These are phyloP conservation scores for Saimiri boliviensis DNA, from an alignment of 2,113 vertebrate genomes.

Conservation along the genomic window DNA sequence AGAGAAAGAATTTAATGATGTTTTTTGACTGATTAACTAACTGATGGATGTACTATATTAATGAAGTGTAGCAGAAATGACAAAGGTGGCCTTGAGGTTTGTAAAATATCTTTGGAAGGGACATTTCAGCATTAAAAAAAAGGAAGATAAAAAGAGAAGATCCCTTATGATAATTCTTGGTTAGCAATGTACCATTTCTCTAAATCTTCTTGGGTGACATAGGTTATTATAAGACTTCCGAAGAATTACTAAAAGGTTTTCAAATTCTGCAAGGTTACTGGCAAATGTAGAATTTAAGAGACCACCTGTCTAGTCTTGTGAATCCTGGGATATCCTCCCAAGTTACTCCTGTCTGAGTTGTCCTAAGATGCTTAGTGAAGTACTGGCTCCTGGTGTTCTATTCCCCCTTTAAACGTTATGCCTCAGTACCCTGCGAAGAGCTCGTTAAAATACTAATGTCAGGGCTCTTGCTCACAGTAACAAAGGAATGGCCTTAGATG, in stretches of 20 bases:
- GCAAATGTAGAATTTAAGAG: not conserved
- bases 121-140: not conserved
- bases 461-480: not conserved
- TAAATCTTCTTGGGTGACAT: not conserved
- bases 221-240: not conserved
- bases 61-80: not conserved
- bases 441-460: not conserved
- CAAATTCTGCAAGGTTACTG: not conserved
- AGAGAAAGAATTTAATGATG: not conserved
- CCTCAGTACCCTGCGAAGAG: not conserved
- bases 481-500: not conserved
- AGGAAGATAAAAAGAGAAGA: not conserved
- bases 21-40: not conserved
- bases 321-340: not conserved
- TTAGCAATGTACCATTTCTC: not conserved
- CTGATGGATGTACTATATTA: not conserved
- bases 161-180: not conserved
- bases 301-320: not conserved
- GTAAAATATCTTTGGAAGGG: slow-evolving; percentile 17
- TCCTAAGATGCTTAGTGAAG: not conserved
- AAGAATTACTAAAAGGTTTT: not conserved
- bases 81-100: not conserved
- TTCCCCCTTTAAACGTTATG: not conserved
- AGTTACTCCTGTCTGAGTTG: not conserved
- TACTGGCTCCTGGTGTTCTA: not conserved